Evolutionary conservation across 1,140 invertebrate species (phyloP), one percentile per base, ranked within the genome.

Genomic region (Coelopa frigida): DNA sequence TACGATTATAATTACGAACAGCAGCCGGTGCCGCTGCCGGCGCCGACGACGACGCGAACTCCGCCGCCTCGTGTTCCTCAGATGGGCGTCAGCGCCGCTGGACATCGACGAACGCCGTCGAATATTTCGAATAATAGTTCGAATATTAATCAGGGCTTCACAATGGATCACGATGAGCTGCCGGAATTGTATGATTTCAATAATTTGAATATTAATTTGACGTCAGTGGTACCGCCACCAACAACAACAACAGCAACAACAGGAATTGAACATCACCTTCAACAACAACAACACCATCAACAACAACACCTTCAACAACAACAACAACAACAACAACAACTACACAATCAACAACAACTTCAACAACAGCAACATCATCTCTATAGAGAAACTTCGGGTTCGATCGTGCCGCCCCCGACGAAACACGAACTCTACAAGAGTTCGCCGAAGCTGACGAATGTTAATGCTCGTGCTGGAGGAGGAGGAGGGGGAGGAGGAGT

Each of bases 111-210:
- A 17, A 69, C 66, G 0, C 59, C 63, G 1, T 69, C 66, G 0
- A 67, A 57, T 0, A 61, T 68, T 3, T 69, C 66, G 3, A 60
- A 57, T 40, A 64, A 60, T 44, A 66, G 61, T 20, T 68, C 61
- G 2, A 65, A 61, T 33, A 62, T 79, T 5, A 80, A 77, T 68
- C 79, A 78, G 7, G 78, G 73, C 12, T 83, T 81, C 62, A 73
- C 75, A 14, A 65, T 82, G 44, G 82, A 86, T 55, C 44, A 53
- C 55, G 62, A 65, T 46, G 51, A 62, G 26, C 36, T 66, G n/a
- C 55, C 75, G 11, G 68, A 68, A 7, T 61, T 56, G 36, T 68
- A 68, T 61, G 32, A 77, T 59, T 64, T 76, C 67, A 51, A 67
- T 55, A 58, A 68, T 49, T 54, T 65, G n/a, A 64, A 64, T 15